phyloP scores from a whole-genome alignment of 2,113 vertebrate species.

The Polyodon spathula region DNA sequence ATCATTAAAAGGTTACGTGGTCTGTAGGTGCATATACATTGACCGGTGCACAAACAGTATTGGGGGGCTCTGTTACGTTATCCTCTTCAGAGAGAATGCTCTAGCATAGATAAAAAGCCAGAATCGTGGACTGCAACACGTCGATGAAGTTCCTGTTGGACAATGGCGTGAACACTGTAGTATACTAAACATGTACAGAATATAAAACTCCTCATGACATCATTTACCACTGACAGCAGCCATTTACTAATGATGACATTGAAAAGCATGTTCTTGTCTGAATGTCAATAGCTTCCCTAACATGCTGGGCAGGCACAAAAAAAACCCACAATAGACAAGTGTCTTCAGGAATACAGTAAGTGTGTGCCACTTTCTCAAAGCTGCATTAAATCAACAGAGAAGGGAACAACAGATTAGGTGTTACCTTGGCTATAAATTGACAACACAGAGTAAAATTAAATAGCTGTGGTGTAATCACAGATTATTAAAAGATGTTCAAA shows the following conservation, averaged over 20 bases:
- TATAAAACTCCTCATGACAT: neutral
- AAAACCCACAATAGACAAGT: neutral
- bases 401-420: too few species aligned
- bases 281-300: neutral
- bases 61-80: too few species aligned
- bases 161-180: slow-evolving; percentile 3
- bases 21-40: too few species aligned
- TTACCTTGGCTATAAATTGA: too few species aligned
- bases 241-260: neutral
- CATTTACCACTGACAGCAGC: slow-evolving; percentile 13
- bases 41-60: too few species aligned
- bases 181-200: slow-evolving; percentile 13
- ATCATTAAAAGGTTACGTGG: too few species aligned
- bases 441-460: too few species aligned
- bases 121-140: neutral
- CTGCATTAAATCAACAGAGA: neutral
- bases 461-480: too few species aligned
- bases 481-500: too few species aligned
- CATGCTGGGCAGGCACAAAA: neutral
- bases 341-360: neutral
- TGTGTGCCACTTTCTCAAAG: neutral
- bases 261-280: neutral
- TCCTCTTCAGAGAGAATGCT: too few species aligned
- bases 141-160: neutral
- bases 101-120: too few species aligned